These are phyloP conservation scores for Lonchura striata DNA, from an alignment of 2,113 vertebrate genomes.

Conservation along the genomic window DNA sequence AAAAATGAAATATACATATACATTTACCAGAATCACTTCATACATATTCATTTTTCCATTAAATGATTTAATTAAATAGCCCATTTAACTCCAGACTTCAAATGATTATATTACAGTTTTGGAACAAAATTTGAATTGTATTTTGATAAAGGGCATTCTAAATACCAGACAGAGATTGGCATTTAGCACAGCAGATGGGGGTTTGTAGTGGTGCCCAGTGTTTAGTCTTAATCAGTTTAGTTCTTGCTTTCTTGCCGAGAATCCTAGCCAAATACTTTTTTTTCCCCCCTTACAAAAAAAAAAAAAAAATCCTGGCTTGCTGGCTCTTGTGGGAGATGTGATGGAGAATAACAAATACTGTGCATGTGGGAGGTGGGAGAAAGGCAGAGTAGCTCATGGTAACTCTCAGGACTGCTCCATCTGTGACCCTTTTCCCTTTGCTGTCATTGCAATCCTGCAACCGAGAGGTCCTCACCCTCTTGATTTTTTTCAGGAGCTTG, in stretches of 20 bases:
- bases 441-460: not conserved
- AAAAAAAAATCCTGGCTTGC: not conserved
- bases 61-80: slow-evolving; percentile 10
- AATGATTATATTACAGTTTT: slow-evolving; percentile 28
- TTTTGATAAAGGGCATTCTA: slow-evolving; percentile 59
- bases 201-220: slow-evolving; percentile 48
- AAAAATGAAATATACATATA: not conserved
- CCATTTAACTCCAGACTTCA: not conserved
- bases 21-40: not conserved
- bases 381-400: not conserved
- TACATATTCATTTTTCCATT: not conserved
- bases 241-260: slow-evolving; percentile 36
- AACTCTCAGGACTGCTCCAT: not conserved
- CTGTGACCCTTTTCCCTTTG: slow-evolving; percentile 7
- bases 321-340: not conserved
- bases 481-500: not conserved
- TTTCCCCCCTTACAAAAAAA: not conserved
- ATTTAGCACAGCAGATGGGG: slow-evolving; percentile 57
- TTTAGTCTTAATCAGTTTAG: slow-evolving; percentile 63
- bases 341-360: slow-evolving; percentile 19
- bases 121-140: slow-evolving; percentile 53
- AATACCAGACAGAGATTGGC: slow-evolving; percentile 61
- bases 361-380: slow-evolving; percentile 17
- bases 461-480: not conserved
- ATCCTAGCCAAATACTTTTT: not conserved